A percentile compares a stretch with the other conserved stretches of the same genome.
Conservation (phyloP, 2,797 vertebrate genomes). For the Oreochromis mossambicus region DNA sequence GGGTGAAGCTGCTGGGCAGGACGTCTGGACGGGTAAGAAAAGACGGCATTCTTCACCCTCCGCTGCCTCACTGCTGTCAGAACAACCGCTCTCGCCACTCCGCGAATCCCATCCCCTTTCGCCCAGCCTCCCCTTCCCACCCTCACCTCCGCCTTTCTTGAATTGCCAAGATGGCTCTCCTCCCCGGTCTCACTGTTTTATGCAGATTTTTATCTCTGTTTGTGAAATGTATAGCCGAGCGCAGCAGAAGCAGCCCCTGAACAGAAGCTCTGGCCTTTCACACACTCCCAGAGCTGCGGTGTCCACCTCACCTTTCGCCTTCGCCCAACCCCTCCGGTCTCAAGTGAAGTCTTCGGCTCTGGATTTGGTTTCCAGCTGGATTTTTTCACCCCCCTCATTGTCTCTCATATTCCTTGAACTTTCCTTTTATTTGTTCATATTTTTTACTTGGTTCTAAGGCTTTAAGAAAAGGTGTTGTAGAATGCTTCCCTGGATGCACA, state of each 20-base stretch:
- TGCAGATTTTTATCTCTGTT: slow-evolving; percentile 73
- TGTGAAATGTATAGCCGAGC: slow-evolving; percentile 72
- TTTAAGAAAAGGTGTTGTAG: slow-evolving; percentile 32
- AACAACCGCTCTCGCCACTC: slow-evolving; percentile 43
- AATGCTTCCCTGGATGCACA: slow-evolving; percentile 43
- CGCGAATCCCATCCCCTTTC: slow-evolving; percentile 33
- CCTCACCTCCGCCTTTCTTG: slow-evolving; percentile 49
- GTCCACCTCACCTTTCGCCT: slow-evolving; percentile 51
- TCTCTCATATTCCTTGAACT: slow-evolving; percentile 13
- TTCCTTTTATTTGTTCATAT: background rate
- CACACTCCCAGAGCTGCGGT: slow-evolving; percentile 52
- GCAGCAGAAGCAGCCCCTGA: slow-evolving; percentile 32
- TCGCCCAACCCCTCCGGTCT: slow-evolving; percentile 21
- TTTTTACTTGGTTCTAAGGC: slow-evolving; percentile 20
- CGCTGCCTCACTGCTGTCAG: slow-evolving; percentile 66
- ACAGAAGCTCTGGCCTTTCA: slow-evolving; percentile 68
- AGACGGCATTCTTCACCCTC: slow-evolving; percentile 63
- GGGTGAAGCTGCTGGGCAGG: slow-evolving; percentile 58
- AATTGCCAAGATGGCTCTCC: slow-evolving; percentile 37
- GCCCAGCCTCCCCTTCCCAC: background rate
- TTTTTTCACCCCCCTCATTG: background rate
- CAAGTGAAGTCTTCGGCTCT: slow-evolving; percentile 27
- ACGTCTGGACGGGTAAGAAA: slow-evolving; percentile 69
- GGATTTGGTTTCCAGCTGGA: slow-evolving; percentile 48
- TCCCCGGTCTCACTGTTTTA: slow-evolving; percentile 34